Percentiles rank a stretch among this genome's conserved stretches.
phyloP scores from a whole-genome alignment of 1,140 invertebrate species.

The Varroa destructor region DNA sequence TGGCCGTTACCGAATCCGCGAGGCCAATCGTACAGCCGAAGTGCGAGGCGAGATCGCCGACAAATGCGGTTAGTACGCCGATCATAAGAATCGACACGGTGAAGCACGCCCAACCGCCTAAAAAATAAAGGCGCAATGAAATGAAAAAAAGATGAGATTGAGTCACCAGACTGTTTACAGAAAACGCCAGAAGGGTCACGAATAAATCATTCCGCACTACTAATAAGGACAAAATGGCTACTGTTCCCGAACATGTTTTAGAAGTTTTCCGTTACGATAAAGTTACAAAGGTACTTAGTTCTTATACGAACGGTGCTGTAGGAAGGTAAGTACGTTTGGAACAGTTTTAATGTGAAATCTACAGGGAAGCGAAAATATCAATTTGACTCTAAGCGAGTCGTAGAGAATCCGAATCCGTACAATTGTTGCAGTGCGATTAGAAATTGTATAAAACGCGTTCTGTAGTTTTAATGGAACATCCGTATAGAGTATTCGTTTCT shows the following conservation, averaged over 20 bases:
- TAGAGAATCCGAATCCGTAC: no score
- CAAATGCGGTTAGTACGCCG: conserved; percentile 82
- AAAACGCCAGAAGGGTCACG: neutral
- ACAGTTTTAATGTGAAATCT: no score
- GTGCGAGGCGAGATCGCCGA: conserved; percentile 87
- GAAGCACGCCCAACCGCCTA: conserved; percentile 85
- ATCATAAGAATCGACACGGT: conserved; percentile 80
- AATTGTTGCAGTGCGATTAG: no score
- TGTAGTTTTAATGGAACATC: no score
- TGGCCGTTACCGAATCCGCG: conserved; percentile 87
- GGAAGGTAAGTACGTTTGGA: no score
- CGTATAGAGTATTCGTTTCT: no score
- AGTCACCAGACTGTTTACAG: neutral
- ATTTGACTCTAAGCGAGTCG: no score
- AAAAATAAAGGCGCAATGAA: conserved; percentile 29
- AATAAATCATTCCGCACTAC: neutral
- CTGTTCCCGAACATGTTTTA: neutral
- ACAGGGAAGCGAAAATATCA: no score
- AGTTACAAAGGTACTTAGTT: no score
- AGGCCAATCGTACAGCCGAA: conserved; percentile 95
- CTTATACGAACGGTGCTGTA: no score
- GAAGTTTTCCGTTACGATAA: neutral
- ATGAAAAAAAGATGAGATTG: conserved; percentile 28
- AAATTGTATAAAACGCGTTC: no score
- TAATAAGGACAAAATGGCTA: neutral